These are phyloP conservation scores for Galaxias olidus DNA, from an alignment of 2,797 vertebrate genomes.

Conservation along the genomic window DNA sequence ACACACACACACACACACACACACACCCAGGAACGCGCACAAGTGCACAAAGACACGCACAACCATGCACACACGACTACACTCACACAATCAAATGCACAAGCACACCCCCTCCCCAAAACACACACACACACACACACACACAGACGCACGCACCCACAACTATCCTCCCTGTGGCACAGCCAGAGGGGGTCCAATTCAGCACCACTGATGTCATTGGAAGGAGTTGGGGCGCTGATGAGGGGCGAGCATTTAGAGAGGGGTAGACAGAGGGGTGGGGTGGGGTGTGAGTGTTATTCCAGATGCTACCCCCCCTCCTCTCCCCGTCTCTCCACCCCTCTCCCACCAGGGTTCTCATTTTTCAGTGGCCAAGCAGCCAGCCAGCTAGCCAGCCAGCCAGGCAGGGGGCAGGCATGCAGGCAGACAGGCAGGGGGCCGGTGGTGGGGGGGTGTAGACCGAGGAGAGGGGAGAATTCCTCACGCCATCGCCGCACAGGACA, in stretches of 20 bases:
- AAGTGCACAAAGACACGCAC: constrained; percentile 2
- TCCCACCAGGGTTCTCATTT: constrained; percentile 56
- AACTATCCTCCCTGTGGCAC: constrained; percentile 6
- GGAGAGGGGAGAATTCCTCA: constrained; percentile 46
- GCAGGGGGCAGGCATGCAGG: constrained; percentile 19
- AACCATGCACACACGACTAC: constrained; percentile 3
- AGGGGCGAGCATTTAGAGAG: constrained; percentile 24
- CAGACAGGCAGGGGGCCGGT: background rate
- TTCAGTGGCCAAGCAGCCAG: too few species aligned
- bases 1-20: background rate
- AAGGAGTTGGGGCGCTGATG: constrained; percentile 31
- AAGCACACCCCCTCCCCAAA: constrained; percentile 1
- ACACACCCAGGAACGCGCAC: too few species aligned
- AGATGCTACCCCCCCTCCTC: constrained; percentile 62
- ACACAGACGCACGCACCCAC: constrained; percentile 21
- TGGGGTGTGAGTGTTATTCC: constrained; percentile 59
- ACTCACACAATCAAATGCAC: constrained; percentile 29
- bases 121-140: constrained; percentile 10
- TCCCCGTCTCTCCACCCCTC: too few species aligned
- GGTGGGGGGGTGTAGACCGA: constrained; percentile 31
- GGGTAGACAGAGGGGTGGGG: constrained; percentile 31
- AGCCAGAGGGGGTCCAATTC: constrained; percentile 38
- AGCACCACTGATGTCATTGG: constrained; percentile 53
- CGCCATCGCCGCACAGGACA: constrained; percentile 34
- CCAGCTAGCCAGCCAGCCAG: too few species aligned